A percentile compares a stretch with the other conserved stretches of the same genome.
Evolutionary conservation across 2,888 invertebrate species (phyloP).

Genomic region (Microctonus aethiopoides): DNA sequence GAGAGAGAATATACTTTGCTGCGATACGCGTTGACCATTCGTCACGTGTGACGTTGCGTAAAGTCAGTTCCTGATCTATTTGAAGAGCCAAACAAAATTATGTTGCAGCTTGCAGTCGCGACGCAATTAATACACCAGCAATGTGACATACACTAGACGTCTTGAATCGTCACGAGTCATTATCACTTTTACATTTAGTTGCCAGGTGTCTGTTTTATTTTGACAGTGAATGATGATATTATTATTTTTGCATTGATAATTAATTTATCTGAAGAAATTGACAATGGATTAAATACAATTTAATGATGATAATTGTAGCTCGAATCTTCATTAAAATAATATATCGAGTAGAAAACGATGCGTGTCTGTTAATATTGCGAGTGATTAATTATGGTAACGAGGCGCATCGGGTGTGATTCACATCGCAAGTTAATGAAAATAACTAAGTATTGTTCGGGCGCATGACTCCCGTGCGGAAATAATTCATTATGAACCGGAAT

Average conservation of each 20-base stretch:
- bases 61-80: conserved; percentile 28
- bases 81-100: conserved; percentile 13
- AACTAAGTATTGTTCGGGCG: conserved; percentile 59
- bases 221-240: background rate
- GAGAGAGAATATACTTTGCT: background rate
- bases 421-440: conserved; percentile 55
- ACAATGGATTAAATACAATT: background rate
- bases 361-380: conserved; percentile 46
- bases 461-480: conserved; percentile 57
- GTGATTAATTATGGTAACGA: conserved; percentile 51
- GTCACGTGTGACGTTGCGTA: conserved; percentile 21
- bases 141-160: background rate
- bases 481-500: conserved; percentile 60
- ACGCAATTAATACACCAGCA: background rate
- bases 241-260: background rate
- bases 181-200: background rate
- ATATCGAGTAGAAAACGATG: conserved; percentile 42
- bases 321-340: background rate
- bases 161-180: background rate
- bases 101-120: conserved; percentile 1
- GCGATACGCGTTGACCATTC: background rate
- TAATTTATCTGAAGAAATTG: background rate
- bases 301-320: background rate
- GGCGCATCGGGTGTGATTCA: conserved; percentile 40
- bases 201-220: background rate